A percentile compares a stretch with the other conserved stretches of the same genome.
phyloP scores from a whole-genome alignment of 2,888 invertebrate species.

The Zaprionus bogoriensis region DNA sequence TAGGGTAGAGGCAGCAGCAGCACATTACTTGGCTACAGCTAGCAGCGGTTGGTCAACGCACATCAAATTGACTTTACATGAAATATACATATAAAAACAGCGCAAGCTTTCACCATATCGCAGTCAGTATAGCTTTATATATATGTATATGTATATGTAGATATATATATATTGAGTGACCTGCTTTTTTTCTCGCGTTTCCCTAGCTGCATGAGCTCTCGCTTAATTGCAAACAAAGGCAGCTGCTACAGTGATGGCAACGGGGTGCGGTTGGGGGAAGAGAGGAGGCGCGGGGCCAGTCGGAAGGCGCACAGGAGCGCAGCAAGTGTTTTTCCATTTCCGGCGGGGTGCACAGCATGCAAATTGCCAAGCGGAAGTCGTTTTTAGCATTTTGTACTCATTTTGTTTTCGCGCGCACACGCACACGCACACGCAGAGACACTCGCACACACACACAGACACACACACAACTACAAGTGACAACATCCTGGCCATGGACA shows the following conservation, averaged over 20 bases:
- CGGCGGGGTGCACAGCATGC: slow-evolving; percentile 67
- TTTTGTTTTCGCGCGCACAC: slow-evolving; percentile 64
- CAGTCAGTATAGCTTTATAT: not conserved
- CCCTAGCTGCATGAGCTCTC: slow-evolving; percentile 67
- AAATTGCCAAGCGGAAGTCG: slow-evolving; percentile 73
- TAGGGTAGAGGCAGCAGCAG: slow-evolving; percentile 9
- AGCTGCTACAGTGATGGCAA: slow-evolving; percentile 4
- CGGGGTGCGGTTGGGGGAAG: not conserved
- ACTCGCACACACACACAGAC: slow-evolving; percentile 8
- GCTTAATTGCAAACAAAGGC: slow-evolving; percentile 67
- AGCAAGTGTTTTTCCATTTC: slow-evolving; percentile 74
- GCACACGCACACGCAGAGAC: slow-evolving; percentile 18
- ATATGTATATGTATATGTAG: slow-evolving; percentile 12
- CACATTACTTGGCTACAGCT: slow-evolving; percentile 41
- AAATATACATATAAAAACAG: slow-evolving; percentile 64
- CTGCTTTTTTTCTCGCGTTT: slow-evolving; percentile 50
- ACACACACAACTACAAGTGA: slow-evolving; percentile 49
- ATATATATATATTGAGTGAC: slow-evolving; percentile 59
- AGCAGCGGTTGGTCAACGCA: slow-evolving; percentile 63
- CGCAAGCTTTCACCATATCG: not conserved
- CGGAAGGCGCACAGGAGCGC: slow-evolving; percentile 13
- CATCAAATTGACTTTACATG: slow-evolving; percentile 73
- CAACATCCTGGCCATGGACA: slow-evolving; percentile 74
- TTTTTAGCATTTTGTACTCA: slow-evolving; percentile 78
- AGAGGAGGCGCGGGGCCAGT: not conserved